These are phyloP conservation scores for Spea bombifrons DNA, from an alignment of 2,113 vertebrate genomes.

Conservation along the genomic window DNA sequence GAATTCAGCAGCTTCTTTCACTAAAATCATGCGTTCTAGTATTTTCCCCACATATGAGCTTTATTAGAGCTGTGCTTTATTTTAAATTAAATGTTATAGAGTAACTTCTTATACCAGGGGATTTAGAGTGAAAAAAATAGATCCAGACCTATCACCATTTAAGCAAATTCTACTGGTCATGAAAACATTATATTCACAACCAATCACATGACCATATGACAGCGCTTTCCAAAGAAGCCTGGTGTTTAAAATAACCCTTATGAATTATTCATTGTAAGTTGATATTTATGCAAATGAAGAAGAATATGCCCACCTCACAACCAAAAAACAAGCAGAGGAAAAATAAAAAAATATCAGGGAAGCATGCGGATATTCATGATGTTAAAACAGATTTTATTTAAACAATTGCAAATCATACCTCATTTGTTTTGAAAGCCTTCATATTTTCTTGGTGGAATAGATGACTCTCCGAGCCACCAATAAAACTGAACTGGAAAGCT, in stretches of 20 bases:
- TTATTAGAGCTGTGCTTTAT: not conserved
- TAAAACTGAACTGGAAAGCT: slow-evolving; percentile 88
- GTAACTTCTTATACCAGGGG: slow-evolving; percentile 46
- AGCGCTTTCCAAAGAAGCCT: slow-evolving; percentile 53
- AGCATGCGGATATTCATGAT: slow-evolving; percentile 57
- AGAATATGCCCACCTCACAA: slow-evolving; percentile 64
- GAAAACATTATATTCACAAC: slow-evolving; percentile 59
- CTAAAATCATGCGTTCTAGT: slow-evolving; percentile 46
- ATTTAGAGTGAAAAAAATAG: slow-evolving; percentile 10
- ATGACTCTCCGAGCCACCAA: slow-evolving; percentile 72
- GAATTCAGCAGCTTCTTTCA: slow-evolving; percentile 56
- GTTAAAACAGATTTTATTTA: slow-evolving; percentile 49
- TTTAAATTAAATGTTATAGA: slow-evolving; percentile 34
- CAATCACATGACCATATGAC: slow-evolving; percentile 62
- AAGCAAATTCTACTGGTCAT: slow-evolving; percentile 65
- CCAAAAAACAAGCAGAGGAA: slow-evolving; percentile 51
- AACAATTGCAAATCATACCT: slow-evolving; percentile 70
- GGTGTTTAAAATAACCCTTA: slow-evolving; percentile 73
- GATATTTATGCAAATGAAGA: slow-evolving; percentile 83
- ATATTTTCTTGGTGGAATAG: slow-evolving; percentile 78
- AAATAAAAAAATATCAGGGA: slow-evolving; percentile 48
- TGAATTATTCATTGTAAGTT: slow-evolving; percentile 85
- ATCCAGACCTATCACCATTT: slow-evolving; percentile 56
- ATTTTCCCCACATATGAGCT: not conserved
- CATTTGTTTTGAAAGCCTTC: slow-evolving; percentile 68